Conservation (phyloP, 1,140 invertebrate species). For the Camponotus pennsylvanicus region DNA sequence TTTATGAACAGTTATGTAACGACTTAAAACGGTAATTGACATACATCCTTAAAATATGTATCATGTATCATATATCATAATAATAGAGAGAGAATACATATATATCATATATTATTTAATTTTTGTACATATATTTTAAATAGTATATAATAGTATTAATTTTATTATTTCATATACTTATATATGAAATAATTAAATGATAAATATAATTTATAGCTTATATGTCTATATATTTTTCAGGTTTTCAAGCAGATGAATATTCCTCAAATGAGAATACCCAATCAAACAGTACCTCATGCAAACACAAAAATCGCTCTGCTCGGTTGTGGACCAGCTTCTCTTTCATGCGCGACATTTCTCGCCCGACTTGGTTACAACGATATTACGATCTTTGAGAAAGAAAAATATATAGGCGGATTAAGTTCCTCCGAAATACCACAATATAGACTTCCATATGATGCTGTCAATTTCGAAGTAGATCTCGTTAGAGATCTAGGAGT, state of each 20-base stretch:
- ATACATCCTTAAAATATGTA: too few species aligned
- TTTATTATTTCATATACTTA: too few species aligned
- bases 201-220: not conserved
- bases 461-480: conserved; percentile 97
- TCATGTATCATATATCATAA: too few species aligned
- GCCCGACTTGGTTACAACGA: conserved; percentile 96
- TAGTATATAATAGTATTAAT: too few species aligned
- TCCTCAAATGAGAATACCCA: conserved; percentile 93
- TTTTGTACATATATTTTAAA: too few species aligned
- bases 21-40: too few species aligned
- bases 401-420: conserved; percentile 95
- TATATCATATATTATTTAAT: too few species aligned
- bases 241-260: conserved; percentile 98
- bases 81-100: too few species aligned
- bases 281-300: conserved; percentile 87
- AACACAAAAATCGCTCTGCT: conserved; percentile 94
- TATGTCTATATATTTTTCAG: conserved; percentile 82
- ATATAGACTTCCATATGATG: conserved; percentile 96
- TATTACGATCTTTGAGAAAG: conserved; percentile 97
- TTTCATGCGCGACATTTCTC: conserved; percentile 98
- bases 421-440: conserved; percentile 99
- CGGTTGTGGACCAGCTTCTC: conserved; percentile 98
- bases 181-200: not conserved
- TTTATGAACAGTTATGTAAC: too few species aligned
- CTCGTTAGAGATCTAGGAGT: conserved; percentile 97